phyloP scores from a whole-genome alignment of 1,140 invertebrate species.

The Bombus sylvicola region DNA sequence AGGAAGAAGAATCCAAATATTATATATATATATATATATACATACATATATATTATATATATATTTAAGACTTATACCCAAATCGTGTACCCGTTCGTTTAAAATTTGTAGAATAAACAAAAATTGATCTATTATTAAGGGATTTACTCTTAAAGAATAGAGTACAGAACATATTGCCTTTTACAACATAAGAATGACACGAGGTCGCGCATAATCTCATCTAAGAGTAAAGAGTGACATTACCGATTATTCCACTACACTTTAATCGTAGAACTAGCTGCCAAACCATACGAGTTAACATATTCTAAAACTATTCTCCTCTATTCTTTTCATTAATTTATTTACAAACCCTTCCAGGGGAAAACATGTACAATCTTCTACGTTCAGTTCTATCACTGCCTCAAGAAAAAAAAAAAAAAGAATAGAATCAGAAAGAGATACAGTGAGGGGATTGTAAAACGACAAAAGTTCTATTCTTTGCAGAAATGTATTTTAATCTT shows the following conservation, averaged over 20 bases:
- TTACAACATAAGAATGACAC: slow-evolving; percentile 33
- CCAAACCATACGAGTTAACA: slow-evolving; percentile 3
- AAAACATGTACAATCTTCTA: neutral
- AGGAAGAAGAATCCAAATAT: slow-evolving; percentile 22
- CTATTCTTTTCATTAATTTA: neutral
- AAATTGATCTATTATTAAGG: neutral
- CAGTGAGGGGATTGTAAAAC: neutral
- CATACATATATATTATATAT: neutral
- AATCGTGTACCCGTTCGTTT: slow-evolving; percentile 6
- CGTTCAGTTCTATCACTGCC: neutral
- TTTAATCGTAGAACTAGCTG: slow-evolving; percentile 21
- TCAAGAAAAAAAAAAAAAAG: neutral
- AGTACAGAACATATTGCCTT: slow-evolving; percentile 47
- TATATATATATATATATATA: slow-evolving; percentile 10
- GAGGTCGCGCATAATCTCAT: slow-evolving; percentile 1
- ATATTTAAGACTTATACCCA: slow-evolving; percentile 25
- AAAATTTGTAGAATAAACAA: slow-evolving; percentile 27
- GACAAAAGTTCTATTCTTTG: neutral
- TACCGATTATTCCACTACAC: neutral
- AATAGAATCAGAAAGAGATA: neutral
- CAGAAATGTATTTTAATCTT: neutral
- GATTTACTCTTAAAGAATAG: neutral
- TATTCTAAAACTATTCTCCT: neutral
- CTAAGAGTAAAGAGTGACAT: slow-evolving; percentile 1
- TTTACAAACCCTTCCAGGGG: neutral